Conservation (phyloP, 1,140 invertebrate genomes). For the Eriocheir sinensis region DNA sequence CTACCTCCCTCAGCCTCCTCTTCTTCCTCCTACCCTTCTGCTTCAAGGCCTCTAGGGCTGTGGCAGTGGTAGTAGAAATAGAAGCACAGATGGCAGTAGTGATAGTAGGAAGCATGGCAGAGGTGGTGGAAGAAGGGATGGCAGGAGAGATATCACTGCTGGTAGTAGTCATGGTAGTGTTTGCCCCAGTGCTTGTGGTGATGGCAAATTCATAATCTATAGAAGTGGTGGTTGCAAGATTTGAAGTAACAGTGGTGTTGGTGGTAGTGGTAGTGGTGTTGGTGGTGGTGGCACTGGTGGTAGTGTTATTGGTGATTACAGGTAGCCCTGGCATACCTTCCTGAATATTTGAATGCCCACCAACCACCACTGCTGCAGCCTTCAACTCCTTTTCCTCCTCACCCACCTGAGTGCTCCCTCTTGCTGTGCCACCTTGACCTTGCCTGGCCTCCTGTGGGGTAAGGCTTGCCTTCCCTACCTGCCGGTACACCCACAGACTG, state of each 20-base stretch:
- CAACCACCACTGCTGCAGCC: neutral
- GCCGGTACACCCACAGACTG: constrained; percentile 71
- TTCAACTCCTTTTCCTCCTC: neutral
- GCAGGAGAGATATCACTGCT: neutral
- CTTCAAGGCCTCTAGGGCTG: neutral
- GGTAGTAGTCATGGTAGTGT: neutral
- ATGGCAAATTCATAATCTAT: too few species aligned
- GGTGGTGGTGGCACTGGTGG: neutral
- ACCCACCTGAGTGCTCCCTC: neutral
- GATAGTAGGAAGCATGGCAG: neutral
- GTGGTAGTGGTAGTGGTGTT: neutral
- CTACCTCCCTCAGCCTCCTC: neutral
- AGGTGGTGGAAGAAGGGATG: neutral
- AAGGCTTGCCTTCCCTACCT: constrained; percentile 38
- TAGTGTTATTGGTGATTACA: too few species aligned
- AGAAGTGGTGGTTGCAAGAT: too few species aligned
- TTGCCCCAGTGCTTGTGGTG: neutral
- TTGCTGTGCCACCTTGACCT: too few species aligned
- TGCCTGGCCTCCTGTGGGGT: too few species aligned
- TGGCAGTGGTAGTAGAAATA: too few species aligned
- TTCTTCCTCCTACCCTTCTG: neutral
- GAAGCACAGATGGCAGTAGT: neutral
- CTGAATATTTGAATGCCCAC: neutral
- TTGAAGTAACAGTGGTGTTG: neutral
- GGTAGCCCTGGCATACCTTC: neutral